phyloP scores from a whole-genome alignment of 2,113 vertebrate species.

The Gadus macrocephalus region DNA sequence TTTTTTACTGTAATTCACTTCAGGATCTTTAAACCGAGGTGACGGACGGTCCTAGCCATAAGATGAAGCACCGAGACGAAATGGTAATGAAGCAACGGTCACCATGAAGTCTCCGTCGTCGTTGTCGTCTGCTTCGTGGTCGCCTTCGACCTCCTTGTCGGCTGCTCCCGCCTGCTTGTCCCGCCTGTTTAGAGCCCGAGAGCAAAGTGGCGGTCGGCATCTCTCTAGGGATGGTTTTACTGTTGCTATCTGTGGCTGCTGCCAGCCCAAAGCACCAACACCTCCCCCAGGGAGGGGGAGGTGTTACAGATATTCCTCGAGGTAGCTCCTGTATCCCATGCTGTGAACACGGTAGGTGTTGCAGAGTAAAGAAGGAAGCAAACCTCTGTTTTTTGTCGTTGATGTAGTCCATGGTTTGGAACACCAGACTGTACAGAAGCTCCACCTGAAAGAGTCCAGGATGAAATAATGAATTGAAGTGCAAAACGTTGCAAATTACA shows the following conservation, averaged over 20 bases:
- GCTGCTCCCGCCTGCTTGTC: constrained; percentile 60
- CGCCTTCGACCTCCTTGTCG: constrained; percentile 27
- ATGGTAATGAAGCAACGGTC: constrained; percentile 6
- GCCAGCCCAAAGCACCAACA: too few relatives aligned
- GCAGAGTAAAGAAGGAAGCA: constrained; percentile 2
- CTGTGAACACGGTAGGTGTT: neutral
- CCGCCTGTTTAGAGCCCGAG: constrained; percentile 29
- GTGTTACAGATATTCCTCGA: too few relatives aligned
- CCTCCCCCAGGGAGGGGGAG: too few relatives aligned
- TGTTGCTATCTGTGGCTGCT: too few relatives aligned
- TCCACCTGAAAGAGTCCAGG: constrained; percentile 78
- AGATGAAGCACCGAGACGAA: too few relatives aligned
- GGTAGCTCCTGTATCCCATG: too few relatives aligned
- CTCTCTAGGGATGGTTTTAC: too few relatives aligned
- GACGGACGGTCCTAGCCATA: too few relatives aligned
- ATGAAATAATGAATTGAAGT: neutral
- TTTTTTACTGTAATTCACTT: too few relatives aligned
- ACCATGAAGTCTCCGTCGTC: constrained; percentile 62
- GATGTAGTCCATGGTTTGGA: constrained; percentile 85
- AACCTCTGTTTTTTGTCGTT: constrained; percentile 86
- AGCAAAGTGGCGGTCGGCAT: neutral
- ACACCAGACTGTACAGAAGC: constrained; percentile 87
- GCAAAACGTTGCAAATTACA: too few relatives aligned
- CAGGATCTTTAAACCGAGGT: too few relatives aligned
- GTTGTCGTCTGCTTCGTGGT: neutral